A percentile compares a stretch with the other conserved stretches of the same genome.
These are phyloP conservation scores for Synanthedon tipuliformis DNA, from an alignment of 2,888 invertebrate genomes.

Conservation along the genomic window DNA sequence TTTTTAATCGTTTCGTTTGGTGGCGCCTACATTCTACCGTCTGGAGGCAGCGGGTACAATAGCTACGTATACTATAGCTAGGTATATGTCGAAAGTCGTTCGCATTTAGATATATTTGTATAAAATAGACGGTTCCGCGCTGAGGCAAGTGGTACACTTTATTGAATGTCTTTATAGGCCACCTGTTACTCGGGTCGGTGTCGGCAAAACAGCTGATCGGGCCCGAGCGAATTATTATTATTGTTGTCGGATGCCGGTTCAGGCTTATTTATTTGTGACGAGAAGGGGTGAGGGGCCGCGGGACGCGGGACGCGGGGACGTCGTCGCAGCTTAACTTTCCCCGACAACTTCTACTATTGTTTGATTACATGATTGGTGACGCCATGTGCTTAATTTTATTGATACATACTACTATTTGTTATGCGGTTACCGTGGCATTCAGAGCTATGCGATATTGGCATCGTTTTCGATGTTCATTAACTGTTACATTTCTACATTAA, in stretches of 20 bases:
- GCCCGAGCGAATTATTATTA: slow-evolving; percentile 62
- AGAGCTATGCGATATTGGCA: too few relatives aligned
- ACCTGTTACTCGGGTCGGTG: slow-evolving; percentile 70
- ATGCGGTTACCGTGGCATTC: too few relatives aligned
- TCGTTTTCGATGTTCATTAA: too few relatives aligned
- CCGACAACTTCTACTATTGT: slow-evolving; percentile 35
- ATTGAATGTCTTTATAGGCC: slow-evolving; percentile 71
- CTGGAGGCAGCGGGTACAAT: too few relatives aligned
- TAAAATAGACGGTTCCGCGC: slow-evolving; percentile 58
- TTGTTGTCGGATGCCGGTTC: slow-evolving; percentile 59
- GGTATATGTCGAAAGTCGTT: slow-evolving; percentile 2
- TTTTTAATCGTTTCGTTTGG: too few relatives aligned
- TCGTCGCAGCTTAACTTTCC: slow-evolving; percentile 43
- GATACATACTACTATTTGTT: not conserved
- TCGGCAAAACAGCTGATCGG: slow-evolving; percentile 66
- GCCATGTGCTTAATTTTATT: slow-evolving; percentile 5
- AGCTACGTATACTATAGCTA: too few relatives aligned
- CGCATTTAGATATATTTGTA: slow-evolving; percentile 32
- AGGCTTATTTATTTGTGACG: slow-evolving; percentile 61
- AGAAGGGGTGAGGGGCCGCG: slow-evolving; percentile 29
- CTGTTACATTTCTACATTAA: too few relatives aligned
- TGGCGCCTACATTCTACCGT: too few relatives aligned
- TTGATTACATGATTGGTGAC: slow-evolving; percentile 21
- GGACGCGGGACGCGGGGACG: slow-evolving; percentile 28
- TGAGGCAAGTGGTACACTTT: slow-evolving; percentile 66